A percentile compares a stretch with the other conserved stretches of the same genome.
Evolutionary conservation across 2,888 invertebrate species (phyloP).

Genomic region (Tenthredo scrophulariae): DNA sequence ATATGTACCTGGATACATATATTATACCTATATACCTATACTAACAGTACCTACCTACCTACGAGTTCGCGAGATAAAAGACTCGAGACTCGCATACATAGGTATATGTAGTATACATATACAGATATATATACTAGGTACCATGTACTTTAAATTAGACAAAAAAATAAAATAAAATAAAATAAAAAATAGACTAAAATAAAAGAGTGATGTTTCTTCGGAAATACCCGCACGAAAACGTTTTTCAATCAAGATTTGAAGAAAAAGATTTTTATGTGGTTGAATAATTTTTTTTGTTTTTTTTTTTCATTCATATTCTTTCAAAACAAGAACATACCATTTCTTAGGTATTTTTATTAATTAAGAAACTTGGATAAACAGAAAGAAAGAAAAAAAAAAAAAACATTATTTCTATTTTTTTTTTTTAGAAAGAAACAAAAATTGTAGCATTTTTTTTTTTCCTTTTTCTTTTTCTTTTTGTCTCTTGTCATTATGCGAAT

Average conservation of each 20-base stretch:
- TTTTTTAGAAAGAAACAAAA: not conserved
- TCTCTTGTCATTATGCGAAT: not conserved
- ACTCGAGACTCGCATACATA: not conserved
- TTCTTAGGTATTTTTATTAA: no score
- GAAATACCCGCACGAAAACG: not conserved
- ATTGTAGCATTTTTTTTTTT: not conserved
- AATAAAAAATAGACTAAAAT: not conserved
- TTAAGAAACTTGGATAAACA: no score
- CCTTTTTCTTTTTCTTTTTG: no score
- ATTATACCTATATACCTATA: not conserved
- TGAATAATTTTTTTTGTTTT: not conserved
- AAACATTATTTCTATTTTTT: not conserved
- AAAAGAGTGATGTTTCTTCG: not conserved
- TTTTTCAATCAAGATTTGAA: no score
- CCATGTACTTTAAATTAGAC: constrained; percentile 34
- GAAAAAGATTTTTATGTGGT: no score
- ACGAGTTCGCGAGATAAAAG: constrained; percentile 5
- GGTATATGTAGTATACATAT: not conserved
- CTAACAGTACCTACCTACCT: not conserved
- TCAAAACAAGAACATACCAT: no score
- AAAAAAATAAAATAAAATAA: constrained; percentile 14
- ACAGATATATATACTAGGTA: constrained; percentile 58
- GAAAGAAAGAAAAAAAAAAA: not conserved
- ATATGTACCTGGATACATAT: no score
- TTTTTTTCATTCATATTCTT: not conserved